Evolutionary conservation across 2,113 vertebrate genomes (phyloP).

Genomic region (Pteronura brasiliensis): DNA sequence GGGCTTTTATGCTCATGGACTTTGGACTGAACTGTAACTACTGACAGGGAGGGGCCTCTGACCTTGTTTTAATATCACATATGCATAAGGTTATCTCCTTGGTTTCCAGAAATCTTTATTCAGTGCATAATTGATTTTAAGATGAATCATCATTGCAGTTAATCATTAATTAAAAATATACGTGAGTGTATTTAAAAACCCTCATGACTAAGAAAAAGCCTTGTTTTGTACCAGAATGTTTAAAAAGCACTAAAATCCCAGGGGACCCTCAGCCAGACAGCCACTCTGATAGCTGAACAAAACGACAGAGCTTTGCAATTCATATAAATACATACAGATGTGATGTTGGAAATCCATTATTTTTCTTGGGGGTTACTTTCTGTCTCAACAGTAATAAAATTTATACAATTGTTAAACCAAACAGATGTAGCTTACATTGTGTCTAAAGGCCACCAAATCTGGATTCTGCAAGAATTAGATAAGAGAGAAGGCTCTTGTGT

Average conservation of each 20-base stretch:
- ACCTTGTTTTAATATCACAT: background rate
- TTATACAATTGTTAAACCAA: conserved; percentile 20
- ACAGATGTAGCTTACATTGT: conserved; percentile 8
- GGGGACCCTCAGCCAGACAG: background rate
- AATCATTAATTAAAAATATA: background rate
- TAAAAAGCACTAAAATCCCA: background rate
- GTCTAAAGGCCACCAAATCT: conserved; percentile 28
- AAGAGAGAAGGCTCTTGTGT: background rate
- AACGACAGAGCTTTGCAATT: background rate
- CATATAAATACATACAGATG: background rate
- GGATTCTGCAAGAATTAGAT: conserved; percentile 35
- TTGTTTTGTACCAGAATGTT: background rate
- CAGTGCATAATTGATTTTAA: background rate
- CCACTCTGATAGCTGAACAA: background rate
- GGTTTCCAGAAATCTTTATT: background rate
- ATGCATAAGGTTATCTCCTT: background rate
- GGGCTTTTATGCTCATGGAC: background rate
- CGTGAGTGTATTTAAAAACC: background rate
- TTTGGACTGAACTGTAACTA: background rate
- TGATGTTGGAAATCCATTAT: background rate
- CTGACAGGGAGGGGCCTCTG: background rate
- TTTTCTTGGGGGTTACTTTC: background rate
- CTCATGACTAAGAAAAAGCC: background rate
- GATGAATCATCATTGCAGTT: background rate
- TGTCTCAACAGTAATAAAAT: conserved; percentile 26